Evolutionary conservation across 2,888 invertebrate species (phyloP).

Genomic region (Chironomus tentans): DNA sequence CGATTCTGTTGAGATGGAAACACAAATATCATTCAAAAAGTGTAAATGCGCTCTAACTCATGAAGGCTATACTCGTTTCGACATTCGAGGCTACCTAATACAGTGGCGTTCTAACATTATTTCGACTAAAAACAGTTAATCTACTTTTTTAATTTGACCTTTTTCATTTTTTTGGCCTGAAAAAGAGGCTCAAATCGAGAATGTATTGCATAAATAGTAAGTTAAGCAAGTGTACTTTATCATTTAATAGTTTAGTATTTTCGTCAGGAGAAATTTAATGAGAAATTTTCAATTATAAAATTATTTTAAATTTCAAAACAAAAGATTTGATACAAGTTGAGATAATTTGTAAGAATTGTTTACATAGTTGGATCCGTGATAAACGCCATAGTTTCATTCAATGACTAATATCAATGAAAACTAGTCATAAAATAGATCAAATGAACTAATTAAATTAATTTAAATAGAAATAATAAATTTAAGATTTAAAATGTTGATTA

Average conservation of each 20-base stretch:
- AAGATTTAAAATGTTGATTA: too few species aligned
- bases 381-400: not conserved
- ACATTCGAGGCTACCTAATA: too few species aligned
- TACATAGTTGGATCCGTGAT: not conserved
- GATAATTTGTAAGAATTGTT: not conserved
- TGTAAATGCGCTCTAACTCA: too few species aligned
- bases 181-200: not conserved
- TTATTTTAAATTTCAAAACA: conserved; percentile 1
- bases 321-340: not conserved
- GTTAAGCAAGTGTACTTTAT: not conserved
- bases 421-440: too few species aligned
- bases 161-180: not conserved
- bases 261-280: not conserved
- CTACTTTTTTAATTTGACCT: too few species aligned
- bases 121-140: too few species aligned
- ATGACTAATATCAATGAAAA: not conserved
- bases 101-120: too few species aligned
- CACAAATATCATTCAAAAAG: too few species aligned
- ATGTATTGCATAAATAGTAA: not conserved
- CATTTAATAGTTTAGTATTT: not conserved
- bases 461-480: too few species aligned
- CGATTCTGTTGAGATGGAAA: too few species aligned
- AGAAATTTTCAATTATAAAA: not conserved
- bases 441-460: too few species aligned
- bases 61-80: too few species aligned